Percentiles rank a stretch among this genome's conserved stretches.
phyloP scores from a whole-genome alignment of 1,140 invertebrate species.

The Drosophila pectinifera region DNA sequence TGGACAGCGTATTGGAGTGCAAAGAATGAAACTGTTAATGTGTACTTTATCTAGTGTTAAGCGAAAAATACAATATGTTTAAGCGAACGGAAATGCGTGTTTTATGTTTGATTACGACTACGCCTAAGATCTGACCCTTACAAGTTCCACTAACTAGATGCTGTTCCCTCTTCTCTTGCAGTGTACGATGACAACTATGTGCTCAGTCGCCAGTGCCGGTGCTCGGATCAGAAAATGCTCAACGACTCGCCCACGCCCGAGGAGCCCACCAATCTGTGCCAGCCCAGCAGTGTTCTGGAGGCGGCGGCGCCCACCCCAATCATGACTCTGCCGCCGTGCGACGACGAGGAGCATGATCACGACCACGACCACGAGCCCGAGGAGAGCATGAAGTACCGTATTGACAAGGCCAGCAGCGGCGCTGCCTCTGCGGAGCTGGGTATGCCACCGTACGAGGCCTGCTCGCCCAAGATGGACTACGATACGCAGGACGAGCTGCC shows the following conservation, averaged over 20 bases:
- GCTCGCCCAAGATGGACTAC: slow-evolving; percentile 73
- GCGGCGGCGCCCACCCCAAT: slow-evolving; percentile 31
- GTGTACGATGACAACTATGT: slow-evolving; percentile 73
- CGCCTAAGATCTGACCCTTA: slow-evolving; percentile 1
- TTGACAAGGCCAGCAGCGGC: slow-evolving; percentile 66
- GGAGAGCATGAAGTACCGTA: slow-evolving; percentile 66
- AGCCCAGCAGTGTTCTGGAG: slow-evolving; percentile 54
- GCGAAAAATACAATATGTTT: slow-evolving; percentile 71
- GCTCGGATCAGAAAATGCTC: slow-evolving; percentile 61
- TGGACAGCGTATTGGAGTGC: slow-evolving; percentile 32
- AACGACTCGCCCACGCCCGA: slow-evolving; percentile 68
- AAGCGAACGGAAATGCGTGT: slow-evolving; percentile 45
- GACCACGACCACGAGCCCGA: slow-evolving; percentile 40
- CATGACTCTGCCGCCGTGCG: slow-evolving; percentile 47
- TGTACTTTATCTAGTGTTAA: slow-evolving; percentile 80
- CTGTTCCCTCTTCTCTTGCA: slow-evolving; percentile 31
- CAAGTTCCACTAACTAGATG: not conserved
- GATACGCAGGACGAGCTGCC: slow-evolving; percentile 71
- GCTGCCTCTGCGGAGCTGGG: slow-evolving; percentile 65
- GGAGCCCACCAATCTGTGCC: slow-evolving; percentile 71
- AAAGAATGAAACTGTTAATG: slow-evolving; percentile 49
- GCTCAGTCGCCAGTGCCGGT: slow-evolving; percentile 66
- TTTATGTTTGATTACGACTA: slow-evolving; percentile 11
- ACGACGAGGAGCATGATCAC: slow-evolving; percentile 57
- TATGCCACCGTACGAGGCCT: slow-evolving; percentile 66